Percentiles rank a stretch among this genome's conserved stretches.
Evolutionary conservation across 2,113 vertebrate genomes (phyloP).

Genomic region (Ciconia maguari): DNA sequence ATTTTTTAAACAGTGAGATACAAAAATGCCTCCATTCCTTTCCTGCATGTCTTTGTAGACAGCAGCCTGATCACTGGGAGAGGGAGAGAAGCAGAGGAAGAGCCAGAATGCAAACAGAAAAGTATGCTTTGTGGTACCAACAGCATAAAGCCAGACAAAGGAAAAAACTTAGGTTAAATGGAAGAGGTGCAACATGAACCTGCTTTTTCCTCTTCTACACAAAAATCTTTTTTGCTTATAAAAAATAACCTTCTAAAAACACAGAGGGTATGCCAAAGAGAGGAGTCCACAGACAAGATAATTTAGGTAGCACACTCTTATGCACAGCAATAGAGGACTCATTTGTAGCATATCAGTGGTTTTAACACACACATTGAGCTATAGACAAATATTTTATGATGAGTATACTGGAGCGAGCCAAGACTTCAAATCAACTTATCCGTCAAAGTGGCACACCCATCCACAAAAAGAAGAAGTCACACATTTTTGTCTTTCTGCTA

Average conservation of each 20-base stretch:
- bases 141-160: not conserved
- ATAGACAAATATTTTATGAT: not conserved
- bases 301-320: not conserved
- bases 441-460: not conserved
- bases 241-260: not conserved
- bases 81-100: not conserved
- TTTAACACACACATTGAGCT: not conserved
- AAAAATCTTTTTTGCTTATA: not conserved
- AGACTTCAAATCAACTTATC: not conserved
- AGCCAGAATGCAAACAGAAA: not conserved
- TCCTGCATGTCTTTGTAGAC: not conserved
- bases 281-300: not conserved
- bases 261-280: not conserved
- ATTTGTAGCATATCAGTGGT: not conserved
- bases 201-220: not conserved
- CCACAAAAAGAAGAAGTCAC: not conserved
- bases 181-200: not conserved
- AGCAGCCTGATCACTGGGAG: not conserved
- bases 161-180: not conserved
- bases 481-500: not conserved
- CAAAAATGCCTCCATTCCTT: not conserved
- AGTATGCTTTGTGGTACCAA: not conserved
- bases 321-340: not conserved
- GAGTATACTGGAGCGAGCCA: not conserved
- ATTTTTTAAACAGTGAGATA: not conserved